Conservation (phyloP, 2,113 vertebrate species). For the Microcebus griseorufus region DNA sequence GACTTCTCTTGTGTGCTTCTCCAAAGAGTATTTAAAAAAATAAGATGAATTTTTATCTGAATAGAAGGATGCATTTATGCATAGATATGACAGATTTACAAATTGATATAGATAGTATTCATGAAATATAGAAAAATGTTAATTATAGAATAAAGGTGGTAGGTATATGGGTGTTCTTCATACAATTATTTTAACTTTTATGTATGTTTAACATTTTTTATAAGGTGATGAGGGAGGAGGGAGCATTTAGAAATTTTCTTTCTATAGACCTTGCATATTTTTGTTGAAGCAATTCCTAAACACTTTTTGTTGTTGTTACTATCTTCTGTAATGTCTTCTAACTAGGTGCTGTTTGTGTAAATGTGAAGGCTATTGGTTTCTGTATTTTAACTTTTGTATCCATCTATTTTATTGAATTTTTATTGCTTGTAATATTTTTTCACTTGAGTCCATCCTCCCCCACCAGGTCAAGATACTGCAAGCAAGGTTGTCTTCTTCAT, state of each 20-base stretch:
- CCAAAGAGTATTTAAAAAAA: neutral
- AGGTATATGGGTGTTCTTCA: neutral
- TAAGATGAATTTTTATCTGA: neutral
- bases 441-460: neutral
- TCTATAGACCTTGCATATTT: neutral
- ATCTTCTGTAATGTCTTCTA: neutral
- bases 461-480: neutral
- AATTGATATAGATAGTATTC: neutral
- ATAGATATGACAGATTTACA: neutral
- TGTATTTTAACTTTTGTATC: neutral
- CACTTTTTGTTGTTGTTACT: neutral
- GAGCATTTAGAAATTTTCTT: neutral
- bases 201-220: neutral
- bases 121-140: neutral
- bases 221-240: neutral
- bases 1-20: neutral
- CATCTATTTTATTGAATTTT: neutral
- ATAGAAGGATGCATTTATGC: neutral
- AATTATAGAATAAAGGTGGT: neutral
- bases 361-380: neutral
- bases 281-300: neutral
- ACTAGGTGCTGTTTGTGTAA: neutral
- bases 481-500: neutral
- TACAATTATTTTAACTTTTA: neutral
- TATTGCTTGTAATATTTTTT: neutral